Conservation (phyloP, 2,888 invertebrate species). For the Coelinius sp. region DNA sequence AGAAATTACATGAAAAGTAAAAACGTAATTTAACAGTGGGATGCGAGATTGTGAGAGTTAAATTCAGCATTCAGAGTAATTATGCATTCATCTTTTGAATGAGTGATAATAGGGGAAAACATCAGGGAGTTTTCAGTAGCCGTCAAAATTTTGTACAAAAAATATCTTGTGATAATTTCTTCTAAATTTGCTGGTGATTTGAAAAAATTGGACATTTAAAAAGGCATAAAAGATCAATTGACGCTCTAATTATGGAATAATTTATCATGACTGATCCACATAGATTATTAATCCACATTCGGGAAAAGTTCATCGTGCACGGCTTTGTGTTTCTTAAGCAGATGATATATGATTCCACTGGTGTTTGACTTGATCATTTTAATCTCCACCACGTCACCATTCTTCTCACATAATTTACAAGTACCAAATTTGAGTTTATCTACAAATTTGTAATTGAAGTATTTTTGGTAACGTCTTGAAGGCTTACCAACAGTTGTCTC, state of each 20-base stretch:
- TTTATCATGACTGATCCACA: neutral
- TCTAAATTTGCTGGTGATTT: neutral
- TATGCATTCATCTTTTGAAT: neutral
- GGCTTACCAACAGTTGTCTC: neutral
- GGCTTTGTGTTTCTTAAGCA: slow-evolving; percentile 11
- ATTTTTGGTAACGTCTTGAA: neutral
- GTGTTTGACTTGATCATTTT: slow-evolving; percentile 40
- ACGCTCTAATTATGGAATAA: neutral
- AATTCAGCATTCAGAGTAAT: neutral
- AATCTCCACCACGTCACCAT: neutral
- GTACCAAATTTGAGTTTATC: neutral
- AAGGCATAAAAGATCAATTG: neutral
- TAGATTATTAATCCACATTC: neutral
- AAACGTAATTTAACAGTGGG: neutral
- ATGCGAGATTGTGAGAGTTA: neutral
- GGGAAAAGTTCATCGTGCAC: neutral
- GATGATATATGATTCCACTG: slow-evolving; percentile 36
- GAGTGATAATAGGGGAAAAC: neutral
- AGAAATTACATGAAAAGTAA: neutral
- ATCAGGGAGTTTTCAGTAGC: neutral
- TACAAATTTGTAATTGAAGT: neutral
- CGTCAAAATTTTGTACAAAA: neutral
- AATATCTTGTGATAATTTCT: neutral
- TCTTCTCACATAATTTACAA: neutral
- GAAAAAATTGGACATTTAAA: neutral